These are phyloP conservation scores for Cotesia vestalis DNA, from an alignment of 1,140 invertebrate genomes.

Conservation along the genomic window DNA sequence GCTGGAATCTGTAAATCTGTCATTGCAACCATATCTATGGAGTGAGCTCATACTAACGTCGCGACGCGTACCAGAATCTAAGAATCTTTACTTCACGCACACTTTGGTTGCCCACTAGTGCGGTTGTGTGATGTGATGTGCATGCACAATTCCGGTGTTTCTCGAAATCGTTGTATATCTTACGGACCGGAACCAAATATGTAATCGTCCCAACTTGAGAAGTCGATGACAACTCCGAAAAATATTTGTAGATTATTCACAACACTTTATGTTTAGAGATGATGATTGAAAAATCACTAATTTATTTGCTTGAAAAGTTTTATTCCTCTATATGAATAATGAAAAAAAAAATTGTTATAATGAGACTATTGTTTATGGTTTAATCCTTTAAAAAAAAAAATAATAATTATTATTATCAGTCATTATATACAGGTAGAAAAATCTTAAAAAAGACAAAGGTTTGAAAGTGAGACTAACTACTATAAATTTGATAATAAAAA, in stretches of 20 bases:
- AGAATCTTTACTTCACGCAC: background rate
- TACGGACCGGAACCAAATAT: slow-evolving; percentile 30
- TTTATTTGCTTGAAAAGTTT: too few relatives aligned
- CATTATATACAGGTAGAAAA: too few relatives aligned
- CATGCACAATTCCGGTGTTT: slow-evolving; percentile 26
- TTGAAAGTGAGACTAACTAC: too few relatives aligned
- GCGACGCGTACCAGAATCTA: slow-evolving; percentile 27
- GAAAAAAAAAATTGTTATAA: too few relatives aligned
- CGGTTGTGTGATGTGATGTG: background rate
- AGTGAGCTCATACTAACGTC: slow-evolving; percentile 47
- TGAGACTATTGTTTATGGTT: too few relatives aligned
- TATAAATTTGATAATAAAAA: too few relatives aligned
- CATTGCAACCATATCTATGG: slow-evolving; percentile 56
- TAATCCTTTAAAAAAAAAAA: too few relatives aligned
- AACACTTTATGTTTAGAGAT: background rate
- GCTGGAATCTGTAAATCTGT: slow-evolving; percentile 66
- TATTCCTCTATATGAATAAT: too few relatives aligned
- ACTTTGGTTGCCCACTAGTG: slow-evolving; percentile 15
- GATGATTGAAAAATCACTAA: background rate
- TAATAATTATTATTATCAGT: too few relatives aligned
- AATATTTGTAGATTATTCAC: slow-evolving; percentile 10
- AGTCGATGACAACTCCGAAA: slow-evolving; percentile 10
- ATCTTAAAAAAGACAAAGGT: too few relatives aligned
- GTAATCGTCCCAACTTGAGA: slow-evolving; percentile 2
- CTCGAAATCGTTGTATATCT: slow-evolving; percentile 10